Evolutionary conservation across 2,797 vertebrate species (phyloP).

Genomic region (Percopsis omiscomaycus): DNA sequence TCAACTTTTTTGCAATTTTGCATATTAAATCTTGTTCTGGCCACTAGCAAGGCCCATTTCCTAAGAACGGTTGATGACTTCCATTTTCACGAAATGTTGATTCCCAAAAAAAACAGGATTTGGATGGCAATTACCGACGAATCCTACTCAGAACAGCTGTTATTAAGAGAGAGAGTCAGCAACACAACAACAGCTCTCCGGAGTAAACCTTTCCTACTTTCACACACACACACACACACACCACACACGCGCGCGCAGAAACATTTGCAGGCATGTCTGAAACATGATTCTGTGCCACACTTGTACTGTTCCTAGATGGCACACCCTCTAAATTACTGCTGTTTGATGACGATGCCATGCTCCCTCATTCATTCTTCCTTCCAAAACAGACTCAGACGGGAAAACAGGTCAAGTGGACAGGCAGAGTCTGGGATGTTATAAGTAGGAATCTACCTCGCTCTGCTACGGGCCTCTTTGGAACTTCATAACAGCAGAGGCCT

Average conservation of each 20-base stretch:
- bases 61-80: slow-evolving; percentile 4
- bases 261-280: slow-evolving; percentile 1
- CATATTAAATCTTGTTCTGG: slow-evolving; percentile 20
- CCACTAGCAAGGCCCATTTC: slow-evolving; percentile 38
- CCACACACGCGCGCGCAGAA: too few species aligned
- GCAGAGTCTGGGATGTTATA: slow-evolving; percentile 47
- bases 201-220: background rate
- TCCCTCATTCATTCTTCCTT: slow-evolving; percentile 20
- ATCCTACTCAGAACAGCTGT: slow-evolving; percentile 5
- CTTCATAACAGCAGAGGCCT: slow-evolving; percentile 35
- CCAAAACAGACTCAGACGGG: background rate
- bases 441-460: slow-evolving; percentile 32
- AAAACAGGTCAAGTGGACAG: slow-evolving; percentile 37
- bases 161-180: slow-evolving; percentile 9
- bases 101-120: background rate
- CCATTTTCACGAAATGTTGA: slow-evolving; percentile 23
- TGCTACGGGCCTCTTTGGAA: background rate
- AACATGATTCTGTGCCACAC: background rate
- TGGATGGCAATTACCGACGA: background rate
- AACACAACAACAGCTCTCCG: background rate
- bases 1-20: slow-evolving; percentile 38
- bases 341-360: slow-evolving; percentile 5
- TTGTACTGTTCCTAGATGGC: background rate
- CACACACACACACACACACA: background rate
- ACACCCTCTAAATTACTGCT: slow-evolving; percentile 11